Evolutionary conservation across 1,140 invertebrate genomes (phyloP).

Genomic region (Bombus affinis): DNA sequence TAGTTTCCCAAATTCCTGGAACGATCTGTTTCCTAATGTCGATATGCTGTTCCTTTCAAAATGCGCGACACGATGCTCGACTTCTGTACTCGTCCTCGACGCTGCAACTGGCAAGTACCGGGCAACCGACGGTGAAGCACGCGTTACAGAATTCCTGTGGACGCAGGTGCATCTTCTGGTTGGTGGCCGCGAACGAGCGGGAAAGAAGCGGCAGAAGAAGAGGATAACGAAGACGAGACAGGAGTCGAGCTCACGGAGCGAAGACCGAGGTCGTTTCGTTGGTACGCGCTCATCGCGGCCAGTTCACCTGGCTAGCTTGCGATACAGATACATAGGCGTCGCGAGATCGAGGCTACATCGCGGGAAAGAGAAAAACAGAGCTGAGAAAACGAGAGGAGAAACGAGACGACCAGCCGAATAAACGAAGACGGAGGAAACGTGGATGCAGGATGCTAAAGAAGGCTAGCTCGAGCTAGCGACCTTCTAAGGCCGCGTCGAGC

Average conservation of each 20-base stretch:
- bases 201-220: conserved; percentile 14
- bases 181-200: background rate
- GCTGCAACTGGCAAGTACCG: too few species aligned
- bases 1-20: background rate
- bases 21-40: too few species aligned
- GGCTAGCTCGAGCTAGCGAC: conserved; percentile 74
- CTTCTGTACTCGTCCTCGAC: background rate
- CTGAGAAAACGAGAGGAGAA: background rate
- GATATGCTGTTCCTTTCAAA: too few species aligned
- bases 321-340: conserved; percentile 55
- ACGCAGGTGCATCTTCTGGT: conserved; percentile 41
- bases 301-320: conserved; percentile 18
- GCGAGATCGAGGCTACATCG: conserved; percentile 12
- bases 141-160: conserved; percentile 13
- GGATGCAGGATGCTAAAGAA: conserved; percentile 72
- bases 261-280: conserved; percentile 56
- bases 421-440: conserved; percentile 11
- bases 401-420: background rate
- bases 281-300: conserved; percentile 13
- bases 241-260: conserved; percentile 38
- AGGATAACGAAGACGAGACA: conserved; percentile 32
- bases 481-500: conserved; percentile 76
- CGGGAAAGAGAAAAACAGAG: conserved; percentile 29
- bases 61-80: too few species aligned
- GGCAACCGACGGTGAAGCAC: background rate